phyloP scores from a whole-genome alignment of 2,888 invertebrate species.

The Timema cristinae region DNA sequence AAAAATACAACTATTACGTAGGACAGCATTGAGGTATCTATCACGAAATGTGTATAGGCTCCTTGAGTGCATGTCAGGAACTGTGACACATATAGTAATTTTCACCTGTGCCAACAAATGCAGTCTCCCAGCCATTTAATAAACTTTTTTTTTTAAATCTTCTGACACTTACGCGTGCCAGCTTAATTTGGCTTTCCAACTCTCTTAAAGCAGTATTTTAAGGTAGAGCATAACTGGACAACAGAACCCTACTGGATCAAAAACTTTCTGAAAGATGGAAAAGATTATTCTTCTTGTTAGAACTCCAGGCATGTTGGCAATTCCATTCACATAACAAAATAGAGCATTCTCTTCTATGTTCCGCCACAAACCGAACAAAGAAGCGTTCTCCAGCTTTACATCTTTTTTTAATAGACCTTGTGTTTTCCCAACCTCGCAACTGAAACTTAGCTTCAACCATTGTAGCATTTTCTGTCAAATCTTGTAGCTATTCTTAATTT shows the following conservation, averaged over 20 bases:
- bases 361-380: background rate
- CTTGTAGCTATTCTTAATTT: background rate
- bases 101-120: too few relatives aligned
- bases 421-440: background rate
- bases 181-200: background rate
- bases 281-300: background rate
- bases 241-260: too few relatives aligned
- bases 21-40: background rate
- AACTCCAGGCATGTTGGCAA: background rate
- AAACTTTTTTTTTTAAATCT: background rate
- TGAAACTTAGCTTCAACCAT: background rate
- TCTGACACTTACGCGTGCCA: background rate
- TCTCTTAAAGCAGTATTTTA: background rate
- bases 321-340: background rate
- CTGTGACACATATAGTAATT: too few relatives aligned
- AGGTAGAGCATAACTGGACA: background rate
- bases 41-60: background rate
- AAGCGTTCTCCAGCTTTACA: background rate
- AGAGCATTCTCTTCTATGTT: background rate
- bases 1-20: background rate
- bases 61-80: background rate
- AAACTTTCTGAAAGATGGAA: background rate
- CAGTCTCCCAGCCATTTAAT: too few relatives aligned
- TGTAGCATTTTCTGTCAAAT: background rate
- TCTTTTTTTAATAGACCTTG: background rate